Base-by-base conservation (phyloP, 1,140 invertebrate genomes). In the Caligus rogercresseyi region DNA sequence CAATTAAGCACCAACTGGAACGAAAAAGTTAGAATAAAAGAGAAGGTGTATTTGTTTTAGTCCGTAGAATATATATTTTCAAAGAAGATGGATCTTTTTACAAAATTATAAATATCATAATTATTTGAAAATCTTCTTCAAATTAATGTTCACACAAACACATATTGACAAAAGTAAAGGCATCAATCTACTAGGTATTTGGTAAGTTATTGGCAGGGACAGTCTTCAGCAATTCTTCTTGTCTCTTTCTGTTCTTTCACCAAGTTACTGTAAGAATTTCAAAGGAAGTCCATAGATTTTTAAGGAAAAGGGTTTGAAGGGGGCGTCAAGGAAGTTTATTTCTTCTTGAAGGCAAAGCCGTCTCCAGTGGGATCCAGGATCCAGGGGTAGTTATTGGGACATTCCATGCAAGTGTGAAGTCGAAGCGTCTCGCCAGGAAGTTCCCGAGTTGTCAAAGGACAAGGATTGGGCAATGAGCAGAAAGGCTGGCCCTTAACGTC, bases 361-460 rank as follows among this genome's bases (percentile, higher is more conserved):
- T 94, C 89, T 67, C 89, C 89, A 67, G 89, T 93, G 61, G 89
- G 89, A 75, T 94, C 89, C 67, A 91, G 78, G 68, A 94, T 83
- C 89, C 89, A 94, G 23, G 90, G 90, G 72, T 94, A 94, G 73
- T 92, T 90, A 69, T 90, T 88, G 52, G 89, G 89, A 73, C 90
- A 94, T 73, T 92, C 88, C 84, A 91, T 88, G 73, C 90, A 94
- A 53, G 89, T 93, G 76, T 92, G 91, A 31, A 94, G 78, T 70
- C 88, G 82, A 19, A 92, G 78, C 24, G 87, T 93, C 74, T 94
- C 89, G 64, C 89, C 89, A 52, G 89, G 88, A 66, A 94, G 74
- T 75, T 94, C 89, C 66, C 88, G 77, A 53, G 89, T 92, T 3
- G 83, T 90, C 66, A 93, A 73, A 0, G 87, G 85, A 72, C 89